These are phyloP conservation scores for Hetaerina titia DNA, from an alignment of 2,888 invertebrate genomes.

Conservation along the genomic window DNA sequence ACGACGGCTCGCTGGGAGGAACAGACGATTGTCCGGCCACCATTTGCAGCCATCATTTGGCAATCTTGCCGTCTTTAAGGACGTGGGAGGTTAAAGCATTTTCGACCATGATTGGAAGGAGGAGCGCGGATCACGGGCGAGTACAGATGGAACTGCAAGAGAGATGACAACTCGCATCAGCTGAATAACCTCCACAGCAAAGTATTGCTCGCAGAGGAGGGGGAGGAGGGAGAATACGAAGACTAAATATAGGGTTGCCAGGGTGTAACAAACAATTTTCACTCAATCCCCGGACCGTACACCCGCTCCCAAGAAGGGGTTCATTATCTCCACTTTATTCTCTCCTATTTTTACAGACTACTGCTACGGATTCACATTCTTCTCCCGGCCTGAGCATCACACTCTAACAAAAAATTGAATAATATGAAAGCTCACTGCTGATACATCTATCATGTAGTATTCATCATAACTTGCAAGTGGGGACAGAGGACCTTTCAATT, in stretches of 20 bases:
- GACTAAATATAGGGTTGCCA: too few species aligned
- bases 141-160: not conserved
- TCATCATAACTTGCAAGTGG: too few species aligned
- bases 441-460: too few species aligned
- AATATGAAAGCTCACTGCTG: too few species aligned
- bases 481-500: too few species aligned
- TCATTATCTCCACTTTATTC: not conserved
- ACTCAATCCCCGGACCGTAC: not conserved
- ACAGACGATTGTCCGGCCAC: slow-evolving; percentile 25
- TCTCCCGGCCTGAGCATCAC: too few species aligned
- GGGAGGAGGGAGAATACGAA: not conserved
- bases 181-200: not conserved
- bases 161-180: not conserved
- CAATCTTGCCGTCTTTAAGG: slow-evolving; percentile 13
- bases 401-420: too few species aligned
- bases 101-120: not conserved
- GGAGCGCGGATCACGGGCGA: not conserved
- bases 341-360: not conserved
- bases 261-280: not conserved
- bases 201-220: not conserved
- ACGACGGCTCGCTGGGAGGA: not conserved
- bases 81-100: slow-evolving; percentile 22
- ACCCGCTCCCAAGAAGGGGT: not conserved
- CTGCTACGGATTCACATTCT: too few species aligned
- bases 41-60: not conserved